Evolutionary conservation across 2,888 invertebrate species (phyloP).

Genomic region (Tanytarsus gracilentus): DNA sequence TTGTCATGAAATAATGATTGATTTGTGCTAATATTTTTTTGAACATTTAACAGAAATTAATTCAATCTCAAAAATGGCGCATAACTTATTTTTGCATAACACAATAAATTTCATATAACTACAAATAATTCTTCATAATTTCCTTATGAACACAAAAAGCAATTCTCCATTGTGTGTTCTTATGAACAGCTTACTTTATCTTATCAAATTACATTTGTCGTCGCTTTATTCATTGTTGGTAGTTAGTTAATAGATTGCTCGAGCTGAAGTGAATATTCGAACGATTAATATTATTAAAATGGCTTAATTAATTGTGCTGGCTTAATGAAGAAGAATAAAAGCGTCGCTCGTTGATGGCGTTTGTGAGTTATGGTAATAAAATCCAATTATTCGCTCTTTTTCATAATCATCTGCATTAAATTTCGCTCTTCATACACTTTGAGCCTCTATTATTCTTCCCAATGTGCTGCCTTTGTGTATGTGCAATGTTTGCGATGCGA

Average conservation of each 20-base stretch:
- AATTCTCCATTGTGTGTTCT: constrained; percentile 13
- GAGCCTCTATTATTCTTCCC: background rate
- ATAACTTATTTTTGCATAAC: background rate
- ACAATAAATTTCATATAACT: too few relatives aligned
- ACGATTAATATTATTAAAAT: background rate
- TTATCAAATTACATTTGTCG: constrained; percentile 27
- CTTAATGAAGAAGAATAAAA: background rate
- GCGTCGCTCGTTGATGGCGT: background rate
- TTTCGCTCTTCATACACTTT: background rate
- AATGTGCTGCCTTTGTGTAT: background rate
- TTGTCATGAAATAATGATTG: too few relatives aligned
- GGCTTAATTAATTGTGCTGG: constrained; percentile 26
- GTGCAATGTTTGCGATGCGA: constrained; percentile 4
- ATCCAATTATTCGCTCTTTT: constrained; percentile 26
- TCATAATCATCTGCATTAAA: constrained; percentile 25
- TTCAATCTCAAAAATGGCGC: too few relatives aligned
- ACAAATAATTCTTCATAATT: background rate
- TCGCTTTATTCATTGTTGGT: constrained; percentile 13
- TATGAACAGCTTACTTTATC: background rate
- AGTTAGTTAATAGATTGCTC: background rate
- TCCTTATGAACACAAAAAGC: background rate
- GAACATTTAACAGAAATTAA: too few relatives aligned
- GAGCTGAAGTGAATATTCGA: background rate
- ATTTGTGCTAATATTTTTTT: too few relatives aligned
- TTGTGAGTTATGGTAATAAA: constrained; percentile 22